phyloP scores from a whole-genome alignment of 2,797 vertebrate species.

The Triplophysa bombifrons region DNA sequence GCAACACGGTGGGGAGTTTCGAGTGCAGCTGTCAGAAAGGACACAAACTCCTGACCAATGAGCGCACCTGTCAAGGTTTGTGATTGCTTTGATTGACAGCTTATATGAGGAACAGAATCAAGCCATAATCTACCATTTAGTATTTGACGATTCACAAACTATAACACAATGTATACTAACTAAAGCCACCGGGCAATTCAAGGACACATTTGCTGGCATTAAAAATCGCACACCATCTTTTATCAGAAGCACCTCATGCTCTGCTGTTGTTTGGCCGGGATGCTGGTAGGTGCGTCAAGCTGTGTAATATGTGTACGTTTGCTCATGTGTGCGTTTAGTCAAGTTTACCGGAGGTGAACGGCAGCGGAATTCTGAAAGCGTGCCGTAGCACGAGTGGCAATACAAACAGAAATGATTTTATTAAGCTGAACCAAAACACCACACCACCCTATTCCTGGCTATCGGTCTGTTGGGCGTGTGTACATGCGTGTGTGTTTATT shows the following conservation, averaged over 20 bases:
- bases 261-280: slow-evolving; percentile 1
- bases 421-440: slow-evolving; percentile 58
- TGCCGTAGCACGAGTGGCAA: slow-evolving; percentile 61
- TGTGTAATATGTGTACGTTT: slow-evolving; percentile 6
- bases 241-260: slow-evolving; percentile 12
- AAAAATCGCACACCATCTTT: neutral
- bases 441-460: slow-evolving; percentile 25
- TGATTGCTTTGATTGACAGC: slow-evolving; percentile 55
- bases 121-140: too few relatives aligned
- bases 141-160: too few relatives aligned
- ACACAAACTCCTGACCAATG: slow-evolving; percentile 94
- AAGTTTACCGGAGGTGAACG: slow-evolving; percentile 44
- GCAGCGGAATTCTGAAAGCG: slow-evolving; percentile 64
- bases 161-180: neutral
- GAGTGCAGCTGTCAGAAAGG: slow-evolving; percentile 98
- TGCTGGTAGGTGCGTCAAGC: slow-evolving; percentile 7
- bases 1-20: slow-evolving; percentile 96
- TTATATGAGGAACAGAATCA: too few relatives aligned
- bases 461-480: slow-evolving; percentile 27
- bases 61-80: slow-evolving; percentile 94
- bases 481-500: slow-evolving; percentile 35
- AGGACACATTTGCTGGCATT: neutral
- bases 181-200: neutral
- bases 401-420: slow-evolving; percentile 61
- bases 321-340: slow-evolving; percentile 24